phyloP scores from a whole-genome alignment of 1,140 invertebrate genomes.

The Venustaconcha ellipsiformis region DNA sequence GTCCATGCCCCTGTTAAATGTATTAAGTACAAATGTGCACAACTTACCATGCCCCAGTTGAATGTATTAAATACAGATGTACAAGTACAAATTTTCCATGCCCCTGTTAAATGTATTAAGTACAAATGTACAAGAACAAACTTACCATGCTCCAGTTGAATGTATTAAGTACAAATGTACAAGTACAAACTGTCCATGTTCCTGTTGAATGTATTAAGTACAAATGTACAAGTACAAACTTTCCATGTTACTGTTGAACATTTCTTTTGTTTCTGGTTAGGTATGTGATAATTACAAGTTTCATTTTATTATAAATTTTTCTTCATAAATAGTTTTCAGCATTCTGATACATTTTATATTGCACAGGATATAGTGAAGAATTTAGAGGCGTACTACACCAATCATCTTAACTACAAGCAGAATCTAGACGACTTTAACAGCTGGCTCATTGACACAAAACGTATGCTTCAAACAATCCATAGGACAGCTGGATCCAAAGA shows the following conservation, averaged over 20 bases:
- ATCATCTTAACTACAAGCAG: slow-evolving; percentile 80
- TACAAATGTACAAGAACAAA: not conserved
- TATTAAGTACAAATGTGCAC: not conserved
- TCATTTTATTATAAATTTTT: no score
- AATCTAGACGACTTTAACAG: slow-evolving; percentile 49
- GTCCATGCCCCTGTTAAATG: no score
- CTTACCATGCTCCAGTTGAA: no score
- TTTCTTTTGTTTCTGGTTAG: no score
- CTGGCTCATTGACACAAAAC: slow-evolving; percentile 57
- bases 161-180: not conserved
- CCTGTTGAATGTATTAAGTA: not conserved
- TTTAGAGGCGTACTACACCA: slow-evolving; percentile 87
- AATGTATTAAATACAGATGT: not conserved
- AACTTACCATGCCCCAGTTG: no score
- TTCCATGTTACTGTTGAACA: no score
- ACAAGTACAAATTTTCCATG: no score
- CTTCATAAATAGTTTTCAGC: no score
- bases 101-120: no score
- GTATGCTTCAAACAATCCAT: slow-evolving; percentile 47
- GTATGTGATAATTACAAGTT: no score
- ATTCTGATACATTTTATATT: not conserved
- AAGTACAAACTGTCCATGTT: no score
- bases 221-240: not conserved
- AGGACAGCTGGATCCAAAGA: slow-evolving; percentile 59
- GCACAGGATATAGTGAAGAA: slow-evolving; percentile 88